Conservation (phyloP, 2,113 vertebrate species). For the Otus sunia region DNA sequence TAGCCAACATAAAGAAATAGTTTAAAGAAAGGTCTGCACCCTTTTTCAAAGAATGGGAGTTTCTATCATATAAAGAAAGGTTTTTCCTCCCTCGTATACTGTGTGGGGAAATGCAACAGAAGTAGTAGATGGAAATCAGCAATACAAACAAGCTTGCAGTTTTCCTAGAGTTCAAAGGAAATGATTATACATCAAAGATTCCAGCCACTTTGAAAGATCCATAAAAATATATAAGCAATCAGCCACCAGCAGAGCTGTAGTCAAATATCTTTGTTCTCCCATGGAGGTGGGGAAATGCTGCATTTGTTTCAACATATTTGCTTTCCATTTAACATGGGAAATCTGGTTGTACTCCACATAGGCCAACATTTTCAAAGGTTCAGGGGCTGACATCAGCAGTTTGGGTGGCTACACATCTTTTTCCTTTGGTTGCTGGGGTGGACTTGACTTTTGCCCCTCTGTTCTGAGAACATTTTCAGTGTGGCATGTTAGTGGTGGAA, state of each 20-base stretch:
- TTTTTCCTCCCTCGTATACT: background rate
- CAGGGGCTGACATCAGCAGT: background rate
- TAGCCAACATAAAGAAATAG: background rate
- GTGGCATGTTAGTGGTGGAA: fast-evolving
- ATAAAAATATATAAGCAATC: background rate
- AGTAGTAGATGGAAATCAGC: background rate
- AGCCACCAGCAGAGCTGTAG: conserved; percentile 4
- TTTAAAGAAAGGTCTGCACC: background rate
- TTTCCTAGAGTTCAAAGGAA: conserved; percentile 26
- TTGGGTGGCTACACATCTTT: background rate
- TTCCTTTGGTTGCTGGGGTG: background rate
- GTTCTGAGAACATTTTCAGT: background rate
- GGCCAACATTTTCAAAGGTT: background rate
- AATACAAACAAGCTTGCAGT: background rate
- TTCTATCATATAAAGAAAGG: background rate
- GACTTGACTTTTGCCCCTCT: background rate
- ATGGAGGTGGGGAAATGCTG: background rate
- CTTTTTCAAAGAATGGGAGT: background rate
- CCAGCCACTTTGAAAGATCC: background rate
- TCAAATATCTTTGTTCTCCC: conserved; percentile 2
- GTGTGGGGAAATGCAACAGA: background rate
- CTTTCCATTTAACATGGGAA: background rate
- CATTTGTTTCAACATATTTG: conserved; percentile 8
- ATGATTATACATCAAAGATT: conserved; percentile 1
- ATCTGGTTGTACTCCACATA: background rate